phyloP scores from a whole-genome alignment of 2,113 vertebrate species.

The Bufo bufo region DNA sequence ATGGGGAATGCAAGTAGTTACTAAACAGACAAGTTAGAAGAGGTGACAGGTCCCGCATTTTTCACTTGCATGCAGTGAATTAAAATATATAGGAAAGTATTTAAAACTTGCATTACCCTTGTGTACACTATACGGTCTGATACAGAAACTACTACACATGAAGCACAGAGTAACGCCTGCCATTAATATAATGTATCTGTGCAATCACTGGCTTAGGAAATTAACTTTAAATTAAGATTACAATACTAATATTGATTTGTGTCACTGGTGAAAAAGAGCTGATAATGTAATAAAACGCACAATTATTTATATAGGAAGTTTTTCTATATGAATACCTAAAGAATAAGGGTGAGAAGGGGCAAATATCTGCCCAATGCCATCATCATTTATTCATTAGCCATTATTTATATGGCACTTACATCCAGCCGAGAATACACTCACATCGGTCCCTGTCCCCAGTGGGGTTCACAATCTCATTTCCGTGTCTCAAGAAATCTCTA shows the following conservation, averaged over 20 bases:
- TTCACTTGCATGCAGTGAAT: background rate
- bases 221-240: background rate
- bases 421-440: background rate
- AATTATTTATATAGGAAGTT: background rate
- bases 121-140: background rate
- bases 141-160: background rate
- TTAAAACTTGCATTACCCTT: background rate
- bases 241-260: background rate
- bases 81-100: background rate
- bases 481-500: background rate
- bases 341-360: background rate
- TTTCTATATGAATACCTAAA: background rate
- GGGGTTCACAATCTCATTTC: background rate
- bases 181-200: background rate
- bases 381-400: conserved; percentile 13
- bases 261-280: background rate
- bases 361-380: background rate
- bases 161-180: background rate
- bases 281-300: background rate
- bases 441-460: background rate
- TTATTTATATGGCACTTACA: background rate
- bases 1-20: too few relatives aligned
- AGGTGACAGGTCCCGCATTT: too few relatives aligned
- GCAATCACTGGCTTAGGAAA: background rate
- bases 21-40: too few relatives aligned